Conservation (phyloP, 53 echinoderm and acorn worm species). For the Henricia sp. region DNA sequence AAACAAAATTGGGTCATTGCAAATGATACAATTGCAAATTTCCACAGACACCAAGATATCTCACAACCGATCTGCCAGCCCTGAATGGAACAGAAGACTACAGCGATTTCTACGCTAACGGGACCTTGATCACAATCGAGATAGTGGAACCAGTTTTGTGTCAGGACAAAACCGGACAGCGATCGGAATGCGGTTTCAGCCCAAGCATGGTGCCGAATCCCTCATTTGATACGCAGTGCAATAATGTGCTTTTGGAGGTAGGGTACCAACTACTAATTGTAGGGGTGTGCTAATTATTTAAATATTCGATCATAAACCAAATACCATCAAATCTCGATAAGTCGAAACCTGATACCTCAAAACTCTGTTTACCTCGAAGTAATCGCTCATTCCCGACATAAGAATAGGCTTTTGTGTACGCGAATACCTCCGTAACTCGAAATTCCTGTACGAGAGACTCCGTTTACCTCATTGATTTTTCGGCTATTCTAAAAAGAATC, state of each 20-base stretch:
- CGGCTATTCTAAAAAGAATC: too few relatives aligned
- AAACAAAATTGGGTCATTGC: too few relatives aligned
- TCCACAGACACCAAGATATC: constrained; percentile 72
- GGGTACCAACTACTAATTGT: not conserved
- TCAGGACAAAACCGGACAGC: constrained; percentile 21
- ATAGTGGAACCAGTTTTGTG: constrained; percentile 17
- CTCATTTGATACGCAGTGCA: constrained; percentile 10
- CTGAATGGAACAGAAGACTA: constrained; percentile 17
- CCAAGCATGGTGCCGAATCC: constrained; percentile 28
- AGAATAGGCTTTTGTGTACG: too few relatives aligned
- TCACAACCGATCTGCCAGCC: constrained; percentile 58
- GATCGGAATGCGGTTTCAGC: constrained; percentile 23
- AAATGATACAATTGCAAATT: too few relatives aligned
- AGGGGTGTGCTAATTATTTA: not conserved
- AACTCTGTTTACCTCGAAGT: too few relatives aligned
- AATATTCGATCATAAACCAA: too few relatives aligned
- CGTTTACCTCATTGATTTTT: too few relatives aligned
- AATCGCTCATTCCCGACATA: too few relatives aligned
- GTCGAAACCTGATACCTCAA: too few relatives aligned
- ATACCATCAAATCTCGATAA: too few relatives aligned
- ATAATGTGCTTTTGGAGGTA: constrained; percentile 27
- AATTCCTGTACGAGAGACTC: too few relatives aligned
- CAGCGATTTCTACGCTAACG: constrained; percentile 35
- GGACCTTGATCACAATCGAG: not conserved
- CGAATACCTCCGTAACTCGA: too few relatives aligned